phyloP scores from a whole-genome alignment of 2,888 invertebrate species.

The Habrosyne pyritoides region DNA sequence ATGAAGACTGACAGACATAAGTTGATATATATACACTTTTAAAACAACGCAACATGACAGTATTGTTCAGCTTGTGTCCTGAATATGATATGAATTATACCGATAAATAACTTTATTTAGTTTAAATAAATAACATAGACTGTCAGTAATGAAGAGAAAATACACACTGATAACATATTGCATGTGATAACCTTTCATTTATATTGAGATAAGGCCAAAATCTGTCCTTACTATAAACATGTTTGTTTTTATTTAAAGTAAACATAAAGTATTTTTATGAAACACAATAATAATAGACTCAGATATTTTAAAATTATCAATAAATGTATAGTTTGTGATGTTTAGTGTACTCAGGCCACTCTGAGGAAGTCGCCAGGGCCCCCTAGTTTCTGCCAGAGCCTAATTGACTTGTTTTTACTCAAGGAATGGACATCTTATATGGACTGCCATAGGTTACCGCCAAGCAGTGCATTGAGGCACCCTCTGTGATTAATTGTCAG shows the following conservation, averaged over 20 bases:
- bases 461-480: too few species aligned
- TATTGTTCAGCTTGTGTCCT: neutral
- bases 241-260: conserved; percentile 28
- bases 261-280: conserved; percentile 4
- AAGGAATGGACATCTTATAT: too few species aligned
- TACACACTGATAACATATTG: conserved; percentile 51
- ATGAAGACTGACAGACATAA: neutral
- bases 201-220: conserved; percentile 51
- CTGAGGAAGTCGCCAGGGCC: too few species aligned
- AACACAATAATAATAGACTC: too few species aligned
- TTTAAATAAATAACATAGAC: conserved; percentile 25
- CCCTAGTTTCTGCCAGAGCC: too few species aligned
- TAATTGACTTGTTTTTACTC: too few species aligned
- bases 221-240: conserved; percentile 50
- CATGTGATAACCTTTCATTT: conserved; percentile 59
- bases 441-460: too few species aligned
- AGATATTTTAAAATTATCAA: too few species aligned
- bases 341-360: too few species aligned
- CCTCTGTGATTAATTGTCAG: too few species aligned
- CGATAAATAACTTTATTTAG: conserved; percentile 16
- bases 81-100: neutral
- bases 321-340: too few species aligned
- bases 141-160: conserved; percentile 48
- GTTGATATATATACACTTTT: neutral
- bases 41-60: neutral